A percentile compares a stretch with the other conserved stretches of the same genome.
Conservation (phyloP, 2,797 vertebrate species). For the Intellagama lesueurii region DNA sequence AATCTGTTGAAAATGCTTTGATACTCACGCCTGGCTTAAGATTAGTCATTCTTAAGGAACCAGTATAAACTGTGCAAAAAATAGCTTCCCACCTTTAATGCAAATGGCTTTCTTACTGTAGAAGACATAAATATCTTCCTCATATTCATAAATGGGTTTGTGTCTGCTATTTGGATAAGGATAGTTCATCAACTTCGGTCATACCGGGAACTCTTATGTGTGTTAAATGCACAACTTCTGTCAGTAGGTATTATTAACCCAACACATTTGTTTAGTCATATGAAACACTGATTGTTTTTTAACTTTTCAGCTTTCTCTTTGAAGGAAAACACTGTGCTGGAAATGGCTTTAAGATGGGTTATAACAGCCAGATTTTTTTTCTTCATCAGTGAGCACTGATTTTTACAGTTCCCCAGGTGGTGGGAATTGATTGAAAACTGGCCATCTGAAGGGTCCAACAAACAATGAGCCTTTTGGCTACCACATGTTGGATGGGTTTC, state of each 20-base stretch:
- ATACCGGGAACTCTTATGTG: background rate
- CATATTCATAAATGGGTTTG: background rate
- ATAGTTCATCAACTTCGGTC: background rate
- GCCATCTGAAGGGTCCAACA: background rate
- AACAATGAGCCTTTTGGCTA: background rate
- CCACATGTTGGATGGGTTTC: background rate
- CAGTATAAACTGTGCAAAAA: slow-evolving; percentile 27
- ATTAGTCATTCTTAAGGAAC: slow-evolving; percentile 38
- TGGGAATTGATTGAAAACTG: slow-evolving; percentile 3
- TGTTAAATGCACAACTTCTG: slow-evolving; percentile 37
- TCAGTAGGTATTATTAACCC: slow-evolving; percentile 20
- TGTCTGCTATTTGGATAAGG: background rate
- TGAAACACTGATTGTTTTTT: slow-evolving; percentile 44
- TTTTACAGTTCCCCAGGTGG: slow-evolving; percentile 23
- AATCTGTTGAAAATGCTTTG: slow-evolving; percentile 39
- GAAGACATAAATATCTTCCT: slow-evolving; percentile 14
- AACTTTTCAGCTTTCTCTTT: slow-evolving; percentile 36
- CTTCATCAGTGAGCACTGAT: background rate
- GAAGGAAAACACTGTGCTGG: background rate
- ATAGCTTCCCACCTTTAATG: slow-evolving; percentile 24
- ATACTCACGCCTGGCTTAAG: slow-evolving; percentile 34
- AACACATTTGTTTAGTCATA: slow-evolving; percentile 26
- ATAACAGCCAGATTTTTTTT: background rate
- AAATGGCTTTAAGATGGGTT: slow-evolving; percentile 7
- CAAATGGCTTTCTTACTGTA: slow-evolving; percentile 23